phyloP scores from a whole-genome alignment of 2,797 vertebrate species.

The Xiphorhynchus erythropygius region DNA sequence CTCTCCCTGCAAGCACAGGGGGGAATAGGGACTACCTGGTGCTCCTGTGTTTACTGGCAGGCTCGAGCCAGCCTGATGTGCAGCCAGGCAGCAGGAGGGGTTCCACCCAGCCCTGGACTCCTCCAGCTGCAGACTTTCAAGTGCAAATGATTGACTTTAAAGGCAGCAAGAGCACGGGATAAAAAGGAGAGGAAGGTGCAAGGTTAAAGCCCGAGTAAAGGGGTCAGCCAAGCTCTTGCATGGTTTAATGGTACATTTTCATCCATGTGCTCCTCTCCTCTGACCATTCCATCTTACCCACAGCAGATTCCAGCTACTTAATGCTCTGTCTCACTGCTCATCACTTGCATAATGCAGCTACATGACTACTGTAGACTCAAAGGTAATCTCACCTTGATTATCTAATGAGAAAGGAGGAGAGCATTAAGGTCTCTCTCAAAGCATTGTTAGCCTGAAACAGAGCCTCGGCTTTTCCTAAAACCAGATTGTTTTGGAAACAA shows the following conservation, averaged over 20 bases:
- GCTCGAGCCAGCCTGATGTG: background rate
- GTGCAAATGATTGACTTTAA: background rate
- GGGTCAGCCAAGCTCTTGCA: background rate
- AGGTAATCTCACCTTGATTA: background rate
- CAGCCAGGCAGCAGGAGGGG: background rate
- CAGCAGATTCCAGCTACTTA: background rate
- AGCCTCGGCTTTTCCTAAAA: background rate
- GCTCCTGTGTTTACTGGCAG: background rate
- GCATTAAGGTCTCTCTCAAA: background rate
- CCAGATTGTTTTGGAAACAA: background rate
- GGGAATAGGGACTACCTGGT: background rate
- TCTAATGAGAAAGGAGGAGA: background rate
- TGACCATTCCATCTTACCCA: background rate
- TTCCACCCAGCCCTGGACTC: background rate
- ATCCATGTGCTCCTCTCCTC: background rate
- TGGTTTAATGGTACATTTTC: background rate
- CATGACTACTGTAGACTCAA: background rate
- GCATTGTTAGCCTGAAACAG: background rate
- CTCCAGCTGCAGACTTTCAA: background rate
- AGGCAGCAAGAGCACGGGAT: rapidly evolving
- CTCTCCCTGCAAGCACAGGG: background rate
- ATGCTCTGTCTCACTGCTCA: background rate
- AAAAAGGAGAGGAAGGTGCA: background rate
- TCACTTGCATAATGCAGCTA: background rate
- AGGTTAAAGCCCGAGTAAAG: background rate